Conservation (phyloP, 2,888 invertebrate species). For the Cataglyphis albicans region DNA sequence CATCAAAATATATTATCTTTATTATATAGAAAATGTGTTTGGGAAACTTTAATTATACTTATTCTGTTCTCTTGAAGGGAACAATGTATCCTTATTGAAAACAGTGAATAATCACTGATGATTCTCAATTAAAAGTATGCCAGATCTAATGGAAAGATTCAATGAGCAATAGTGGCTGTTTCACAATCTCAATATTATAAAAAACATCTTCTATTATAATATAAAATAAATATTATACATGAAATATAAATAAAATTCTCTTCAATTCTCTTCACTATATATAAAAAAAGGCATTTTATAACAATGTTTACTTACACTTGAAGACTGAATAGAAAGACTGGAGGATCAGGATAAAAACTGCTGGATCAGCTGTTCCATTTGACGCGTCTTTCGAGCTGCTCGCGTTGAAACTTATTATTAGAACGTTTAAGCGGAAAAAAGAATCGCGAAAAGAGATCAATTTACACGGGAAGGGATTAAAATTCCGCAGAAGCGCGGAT, state of each 20-base stretch:
- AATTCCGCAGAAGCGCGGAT: conserved; percentile 4
- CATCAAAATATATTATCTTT: too few relatives aligned
- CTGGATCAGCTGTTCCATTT: not conserved
- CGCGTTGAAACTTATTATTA: not conserved
- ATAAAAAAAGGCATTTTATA: not conserved
- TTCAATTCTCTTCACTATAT: not conserved
- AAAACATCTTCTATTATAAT: not conserved
- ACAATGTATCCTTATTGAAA: too few relatives aligned
- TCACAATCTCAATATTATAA: not conserved
- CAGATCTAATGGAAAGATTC: not conserved
- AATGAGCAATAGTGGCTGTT: not conserved
- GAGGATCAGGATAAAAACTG: not conserved
- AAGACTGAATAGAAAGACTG: not conserved
- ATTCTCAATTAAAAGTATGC: not conserved
- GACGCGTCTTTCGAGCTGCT: not conserved
- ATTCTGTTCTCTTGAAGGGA: too few relatives aligned
- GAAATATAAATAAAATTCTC: conserved; percentile 1
- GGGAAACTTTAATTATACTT: too few relatives aligned
- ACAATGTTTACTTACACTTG: not conserved
- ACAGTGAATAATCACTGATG: not conserved
- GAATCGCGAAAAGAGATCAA: not conserved
- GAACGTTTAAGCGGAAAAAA: not conserved
- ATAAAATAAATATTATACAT: not conserved
- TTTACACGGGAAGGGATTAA: conserved; percentile 1
- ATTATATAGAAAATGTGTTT: too few relatives aligned